phyloP scores from a whole-genome alignment of 1,140 invertebrate genomes.

The Drosophila rufa region DNA sequence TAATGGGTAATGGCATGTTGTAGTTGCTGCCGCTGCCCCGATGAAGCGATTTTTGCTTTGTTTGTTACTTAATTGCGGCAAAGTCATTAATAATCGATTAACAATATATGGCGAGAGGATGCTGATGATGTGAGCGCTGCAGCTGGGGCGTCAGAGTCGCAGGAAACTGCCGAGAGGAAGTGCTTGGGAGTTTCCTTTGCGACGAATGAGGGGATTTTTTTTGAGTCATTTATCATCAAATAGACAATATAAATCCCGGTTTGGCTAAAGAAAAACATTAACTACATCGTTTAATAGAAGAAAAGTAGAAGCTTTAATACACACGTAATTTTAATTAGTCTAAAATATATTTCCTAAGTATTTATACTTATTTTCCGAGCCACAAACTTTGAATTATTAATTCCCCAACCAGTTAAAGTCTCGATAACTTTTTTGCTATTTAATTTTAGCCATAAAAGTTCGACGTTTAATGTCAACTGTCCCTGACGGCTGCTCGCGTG shows the following conservation, averaged over 20 bases:
- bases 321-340: neutral
- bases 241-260: constrained; percentile 12
- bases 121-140: constrained; percentile 6
- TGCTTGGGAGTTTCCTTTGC: constrained; percentile 24
- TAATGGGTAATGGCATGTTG: constrained; percentile 62
- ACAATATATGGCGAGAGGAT: constrained; percentile 46
- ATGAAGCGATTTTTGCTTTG: constrained; percentile 65
- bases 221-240: constrained; percentile 12
- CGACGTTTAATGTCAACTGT: constrained; percentile 33
- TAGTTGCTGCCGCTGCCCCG: constrained; percentile 35
- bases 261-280: neutral
- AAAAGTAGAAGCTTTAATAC: neutral
- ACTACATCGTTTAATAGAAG: no score
- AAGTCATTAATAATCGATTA: constrained; percentile 84
- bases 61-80: constrained; percentile 78
- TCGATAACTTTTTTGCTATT: neutral
- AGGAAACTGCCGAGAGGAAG: constrained; percentile 28
- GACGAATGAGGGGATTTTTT: neutral
- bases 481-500: constrained; percentile 3
- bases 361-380: neutral
- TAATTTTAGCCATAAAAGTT: constrained; percentile 12
- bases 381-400: neutral
- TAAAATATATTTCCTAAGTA: neutral
- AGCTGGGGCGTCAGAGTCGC: neutral
- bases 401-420: neutral